Conservation (phyloP, 2,113 vertebrate genomes). For the Fukomys damarensis region DNA sequence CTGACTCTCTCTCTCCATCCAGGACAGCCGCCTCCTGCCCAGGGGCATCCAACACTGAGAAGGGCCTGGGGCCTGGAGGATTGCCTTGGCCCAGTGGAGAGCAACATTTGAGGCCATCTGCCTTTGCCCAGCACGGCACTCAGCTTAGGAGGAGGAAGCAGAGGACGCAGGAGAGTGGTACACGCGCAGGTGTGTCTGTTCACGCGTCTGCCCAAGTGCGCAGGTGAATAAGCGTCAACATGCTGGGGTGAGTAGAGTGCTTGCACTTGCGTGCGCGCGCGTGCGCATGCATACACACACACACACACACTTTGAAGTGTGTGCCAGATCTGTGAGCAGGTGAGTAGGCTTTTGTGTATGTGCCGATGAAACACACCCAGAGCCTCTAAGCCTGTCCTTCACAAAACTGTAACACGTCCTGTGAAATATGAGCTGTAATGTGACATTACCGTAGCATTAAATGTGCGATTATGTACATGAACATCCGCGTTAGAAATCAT, state of each 20-base stretch:
- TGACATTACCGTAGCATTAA: background rate
- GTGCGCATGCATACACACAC: background rate
- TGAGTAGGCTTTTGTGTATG: background rate
- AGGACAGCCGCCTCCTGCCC: background rate
- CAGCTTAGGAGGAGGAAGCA: background rate
- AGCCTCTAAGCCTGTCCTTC: background rate
- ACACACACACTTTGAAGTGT: background rate
- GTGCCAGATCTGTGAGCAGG: background rate
- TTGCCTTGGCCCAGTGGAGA: background rate
- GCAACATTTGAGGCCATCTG: background rate
- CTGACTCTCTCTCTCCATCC: background rate
- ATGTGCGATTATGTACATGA: background rate
- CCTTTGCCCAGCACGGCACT: background rate
- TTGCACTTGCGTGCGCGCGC: too few relatives aligned
- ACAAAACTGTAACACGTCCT: background rate
- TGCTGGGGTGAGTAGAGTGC: too few relatives aligned
- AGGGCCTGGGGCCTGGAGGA: background rate
- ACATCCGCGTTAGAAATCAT: background rate
- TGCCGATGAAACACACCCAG: too few relatives aligned
- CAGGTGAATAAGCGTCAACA: too few relatives aligned
- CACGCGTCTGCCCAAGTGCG: background rate
- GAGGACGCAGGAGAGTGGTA: background rate
- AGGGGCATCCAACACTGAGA: background rate
- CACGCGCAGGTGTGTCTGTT: rapidly evolving
- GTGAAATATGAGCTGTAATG: background rate